Conservation (phyloP, 2,113 vertebrate genomes). For the Megatriorchis doriae region DNA sequence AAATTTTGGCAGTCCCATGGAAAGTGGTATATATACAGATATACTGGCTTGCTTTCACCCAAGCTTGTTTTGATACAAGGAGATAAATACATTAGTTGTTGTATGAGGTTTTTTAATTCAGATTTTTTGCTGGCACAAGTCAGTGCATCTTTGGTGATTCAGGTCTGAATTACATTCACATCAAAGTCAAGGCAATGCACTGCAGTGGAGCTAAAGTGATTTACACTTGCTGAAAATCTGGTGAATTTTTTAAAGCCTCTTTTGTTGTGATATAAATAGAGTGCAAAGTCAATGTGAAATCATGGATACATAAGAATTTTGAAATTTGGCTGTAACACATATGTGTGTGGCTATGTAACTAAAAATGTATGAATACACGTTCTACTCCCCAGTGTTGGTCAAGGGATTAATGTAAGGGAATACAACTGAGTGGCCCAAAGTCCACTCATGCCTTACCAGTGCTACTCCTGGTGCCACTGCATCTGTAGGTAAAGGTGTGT, state of each 20-base stretch:
- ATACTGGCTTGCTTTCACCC: neutral
- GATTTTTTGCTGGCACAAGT: neutral
- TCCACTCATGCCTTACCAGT: accelerated
- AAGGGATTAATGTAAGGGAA: neutral
- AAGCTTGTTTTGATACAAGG: neutral
- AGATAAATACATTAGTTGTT: neutral
- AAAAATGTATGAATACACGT: neutral
- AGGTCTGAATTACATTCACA: neutral
- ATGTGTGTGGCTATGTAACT: neutral
- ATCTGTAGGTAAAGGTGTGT: neutral
- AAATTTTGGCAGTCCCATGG: neutral
- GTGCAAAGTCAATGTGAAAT: neutral
- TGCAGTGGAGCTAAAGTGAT: neutral
- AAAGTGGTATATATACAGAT: neutral
- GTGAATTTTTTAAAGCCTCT: neutral
- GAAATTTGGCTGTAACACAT: neutral
- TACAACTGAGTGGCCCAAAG: neutral
- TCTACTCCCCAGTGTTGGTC: neutral
- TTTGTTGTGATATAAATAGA: neutral
- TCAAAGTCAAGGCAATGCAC: neutral
- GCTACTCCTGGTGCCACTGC: neutral
- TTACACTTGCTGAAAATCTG: neutral
- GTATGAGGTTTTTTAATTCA: neutral
- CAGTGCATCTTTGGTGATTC: neutral
- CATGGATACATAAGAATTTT: neutral